These are phyloP conservation scores for Orthosia gracilis DNA, from an alignment of 2,888 invertebrate genomes.

Conservation along the genomic window DNA sequence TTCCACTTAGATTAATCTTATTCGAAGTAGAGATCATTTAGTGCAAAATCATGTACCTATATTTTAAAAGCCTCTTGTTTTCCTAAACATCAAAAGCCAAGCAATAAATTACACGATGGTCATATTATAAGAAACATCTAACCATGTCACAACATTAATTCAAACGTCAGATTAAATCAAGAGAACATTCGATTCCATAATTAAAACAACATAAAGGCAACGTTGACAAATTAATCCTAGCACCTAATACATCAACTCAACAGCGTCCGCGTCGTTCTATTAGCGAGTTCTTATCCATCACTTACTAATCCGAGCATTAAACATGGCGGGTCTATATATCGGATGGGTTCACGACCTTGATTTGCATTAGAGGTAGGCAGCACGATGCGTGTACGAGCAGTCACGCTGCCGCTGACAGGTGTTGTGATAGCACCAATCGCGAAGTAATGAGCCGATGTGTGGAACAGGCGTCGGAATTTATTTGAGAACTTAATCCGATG, in stretches of 20 bases:
- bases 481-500: slow-evolving; percentile 62
- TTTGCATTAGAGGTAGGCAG: slow-evolving; percentile 69
- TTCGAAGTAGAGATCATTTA: slow-evolving; percentile 1
- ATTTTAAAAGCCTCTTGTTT: neutral
- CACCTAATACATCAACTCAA: slow-evolving; percentile 37
- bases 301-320: slow-evolving; percentile 32
- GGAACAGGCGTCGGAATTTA: slow-evolving; percentile 56
- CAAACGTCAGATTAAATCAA: slow-evolving; percentile 27
- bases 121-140: neutral
- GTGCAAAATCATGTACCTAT: slow-evolving; percentile 5
- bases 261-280: slow-evolving; percentile 1
- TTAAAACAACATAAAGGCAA: slow-evolving; percentile 39
- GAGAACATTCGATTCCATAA: slow-evolving; percentile 38
- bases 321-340: slow-evolving; percentile 44
- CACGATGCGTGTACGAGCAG: slow-evolving; percentile 49
- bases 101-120: slow-evolving; percentile 14
- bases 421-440: slow-evolving; percentile 51
- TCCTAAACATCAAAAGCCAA: neutral
- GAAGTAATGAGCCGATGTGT: slow-evolving; percentile 50
- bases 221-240: slow-evolving; percentile 55
- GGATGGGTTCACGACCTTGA: slow-evolving; percentile 72
- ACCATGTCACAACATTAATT: slow-evolving; percentile 45
- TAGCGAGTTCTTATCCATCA: slow-evolving; percentile 52
- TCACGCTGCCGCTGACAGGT: slow-evolving; percentile 57
- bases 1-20: slow-evolving; percentile 11